Percentiles rank a stretch among this genome's conserved stretches.
Conservation (phyloP, 2,797 vertebrate genomes). For the Scolopax rusticola region DNA sequence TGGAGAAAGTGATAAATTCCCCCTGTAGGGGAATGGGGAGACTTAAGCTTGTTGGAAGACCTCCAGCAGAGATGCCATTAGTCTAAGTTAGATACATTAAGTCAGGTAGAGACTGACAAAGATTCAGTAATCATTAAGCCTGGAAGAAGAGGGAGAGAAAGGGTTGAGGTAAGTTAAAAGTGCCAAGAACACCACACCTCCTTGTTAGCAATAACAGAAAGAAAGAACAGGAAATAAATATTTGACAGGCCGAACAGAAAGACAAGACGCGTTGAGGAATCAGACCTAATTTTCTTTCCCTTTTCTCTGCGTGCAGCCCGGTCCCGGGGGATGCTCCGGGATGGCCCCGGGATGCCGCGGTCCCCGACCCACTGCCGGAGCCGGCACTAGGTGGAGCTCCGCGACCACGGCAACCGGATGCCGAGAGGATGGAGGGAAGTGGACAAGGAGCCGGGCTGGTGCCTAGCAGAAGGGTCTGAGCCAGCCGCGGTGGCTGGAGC, state of each 20-base stretch:
- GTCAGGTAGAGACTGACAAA: neutral
- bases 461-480: fast-evolving
- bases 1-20: neutral
- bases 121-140: neutral
- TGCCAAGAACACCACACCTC: fast-evolving
- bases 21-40: neutral
- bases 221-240: neutral
- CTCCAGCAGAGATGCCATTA: neutral
- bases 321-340: no score
- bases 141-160: neutral
- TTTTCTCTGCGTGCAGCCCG: fast-evolving
- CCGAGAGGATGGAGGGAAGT: fast-evolving
- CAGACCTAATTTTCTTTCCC: neutral
- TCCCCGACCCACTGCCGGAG: neutral
- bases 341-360: neutral
- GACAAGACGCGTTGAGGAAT: neutral
- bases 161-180: neutral
- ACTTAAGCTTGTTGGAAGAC: neutral
- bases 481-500: fast-evolving
- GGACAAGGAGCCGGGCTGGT: fast-evolving
- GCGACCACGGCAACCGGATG: fast-evolving
- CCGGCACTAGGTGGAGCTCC: slow-evolving; percentile 52
- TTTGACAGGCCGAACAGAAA: neutral
- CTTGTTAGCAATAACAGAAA: fast-evolving
- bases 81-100: neutral